Evolutionary conservation across 2,113 vertebrate species (phyloP).

Genomic region (Nerophis ophidion): DNA sequence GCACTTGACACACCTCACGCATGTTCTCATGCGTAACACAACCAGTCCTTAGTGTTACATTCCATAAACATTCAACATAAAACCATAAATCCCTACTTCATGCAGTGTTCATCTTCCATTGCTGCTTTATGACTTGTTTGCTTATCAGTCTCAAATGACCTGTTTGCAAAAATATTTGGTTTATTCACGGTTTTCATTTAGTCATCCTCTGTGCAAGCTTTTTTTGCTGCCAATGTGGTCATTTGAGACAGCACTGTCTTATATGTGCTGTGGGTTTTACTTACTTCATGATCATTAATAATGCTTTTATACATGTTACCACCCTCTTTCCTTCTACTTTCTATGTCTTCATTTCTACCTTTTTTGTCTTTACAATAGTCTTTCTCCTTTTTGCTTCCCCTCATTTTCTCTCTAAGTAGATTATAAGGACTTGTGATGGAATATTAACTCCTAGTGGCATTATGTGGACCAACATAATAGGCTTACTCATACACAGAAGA

Average conservation of each 20-base stretch:
- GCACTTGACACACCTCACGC: background rate
- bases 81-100: slow-evolving; percentile 28
- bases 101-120: slow-evolving; percentile 35
- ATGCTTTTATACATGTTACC: slow-evolving; percentile 48
- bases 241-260: slow-evolving; percentile 44
- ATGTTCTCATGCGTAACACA: slow-evolving; percentile 46
- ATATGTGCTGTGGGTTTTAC: slow-evolving; percentile 36
- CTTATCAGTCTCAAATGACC: slow-evolving; percentile 45
- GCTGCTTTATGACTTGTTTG: slow-evolving; percentile 43
- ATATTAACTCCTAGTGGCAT: slow-evolving; percentile 51
- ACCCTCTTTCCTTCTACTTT: slow-evolving; percentile 12
- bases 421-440: slow-evolving; percentile 68
- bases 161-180: background rate
- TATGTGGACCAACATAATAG: slow-evolving; percentile 47
- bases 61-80: slow-evolving; percentile 42
- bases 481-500: slow-evolving; percentile 40
- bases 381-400: slow-evolving; percentile 16
- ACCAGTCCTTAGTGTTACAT: slow-evolving; percentile 50
- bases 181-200: background rate
- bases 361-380: slow-evolving; percentile 29
- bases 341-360: background rate
- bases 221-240: slow-evolving; percentile 21
- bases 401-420: slow-evolving; percentile 48
- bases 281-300: slow-evolving; percentile 47
- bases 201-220: background rate